phyloP scores from a whole-genome alignment of 2,113 vertebrate genomes.

The Pagrus major region DNA sequence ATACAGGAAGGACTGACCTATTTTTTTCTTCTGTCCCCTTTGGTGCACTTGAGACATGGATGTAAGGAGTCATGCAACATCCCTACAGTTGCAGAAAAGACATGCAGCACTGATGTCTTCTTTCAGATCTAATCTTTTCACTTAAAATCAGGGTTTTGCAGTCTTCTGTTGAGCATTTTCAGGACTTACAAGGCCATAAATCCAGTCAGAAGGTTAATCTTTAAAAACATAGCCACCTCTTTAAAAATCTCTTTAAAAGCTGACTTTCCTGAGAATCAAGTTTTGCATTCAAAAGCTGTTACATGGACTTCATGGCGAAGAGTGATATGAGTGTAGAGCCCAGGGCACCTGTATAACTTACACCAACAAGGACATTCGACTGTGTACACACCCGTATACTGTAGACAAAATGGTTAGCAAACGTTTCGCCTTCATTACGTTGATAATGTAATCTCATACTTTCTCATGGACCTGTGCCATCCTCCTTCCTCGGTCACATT shows the following conservation, averaged over 20 bases:
- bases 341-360: constrained; percentile 47
- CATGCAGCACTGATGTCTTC: not conserved
- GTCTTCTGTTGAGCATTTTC: not conserved
- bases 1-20: constrained; percentile 60
- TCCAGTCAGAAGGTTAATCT: not conserved
- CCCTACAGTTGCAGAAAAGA: constrained; percentile 8
- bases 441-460: constrained; percentile 55
- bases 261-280: constrained; percentile 5
- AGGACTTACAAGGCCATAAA: not conserved
- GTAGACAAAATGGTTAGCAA: constrained; percentile 39
- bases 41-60: constrained; percentile 39
- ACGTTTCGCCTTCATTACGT: constrained; percentile 50
- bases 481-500: constrained; percentile 20
- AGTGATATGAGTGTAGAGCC: constrained; percentile 17
- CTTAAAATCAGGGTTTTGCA: not conserved
- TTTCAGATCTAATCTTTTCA: not conserved
- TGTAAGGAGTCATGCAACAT: constrained; percentile 22
- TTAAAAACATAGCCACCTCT: not conserved
- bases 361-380: constrained; percentile 14
- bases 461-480: constrained; percentile 12
- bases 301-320: not conserved
- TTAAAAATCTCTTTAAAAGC: constrained; percentile 10
- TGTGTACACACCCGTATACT: constrained; percentile 27
- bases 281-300: constrained; percentile 16
- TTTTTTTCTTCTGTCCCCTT: constrained; percentile 32